Conservation (phyloP, 1,140 invertebrate species). For the Yoshiicerus persimilis region DNA sequence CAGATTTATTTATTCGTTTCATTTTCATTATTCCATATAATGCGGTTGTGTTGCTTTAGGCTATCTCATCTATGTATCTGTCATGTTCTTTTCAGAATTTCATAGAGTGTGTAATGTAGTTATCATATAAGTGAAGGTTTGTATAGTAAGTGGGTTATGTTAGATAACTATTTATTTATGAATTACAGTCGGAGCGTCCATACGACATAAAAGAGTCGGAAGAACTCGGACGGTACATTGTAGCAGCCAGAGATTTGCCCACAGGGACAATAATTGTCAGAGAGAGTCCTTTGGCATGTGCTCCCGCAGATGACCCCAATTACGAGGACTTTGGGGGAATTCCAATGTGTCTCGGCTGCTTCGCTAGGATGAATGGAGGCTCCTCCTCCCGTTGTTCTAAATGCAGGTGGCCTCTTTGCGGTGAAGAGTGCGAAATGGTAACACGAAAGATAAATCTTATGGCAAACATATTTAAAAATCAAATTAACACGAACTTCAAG, state of each 20-base stretch:
- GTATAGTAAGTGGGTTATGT: neutral
- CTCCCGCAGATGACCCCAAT: slow-evolving; percentile 58
- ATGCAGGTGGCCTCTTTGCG: slow-evolving; percentile 69
- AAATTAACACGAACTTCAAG: no score
- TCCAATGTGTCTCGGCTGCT: slow-evolving; percentile 64
- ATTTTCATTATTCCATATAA: no score
- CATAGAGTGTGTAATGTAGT: no score
- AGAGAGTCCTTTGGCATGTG: slow-evolving; percentile 69
- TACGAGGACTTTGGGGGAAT: slow-evolving; percentile 39
- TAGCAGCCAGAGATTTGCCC: slow-evolving; percentile 70
- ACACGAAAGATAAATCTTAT: no score
- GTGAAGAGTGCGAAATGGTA: slow-evolving; percentile 55
- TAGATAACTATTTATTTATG: neutral
- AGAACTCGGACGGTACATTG: slow-evolving; percentile 67
- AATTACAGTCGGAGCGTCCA: neutral
- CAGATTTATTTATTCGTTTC: no score
- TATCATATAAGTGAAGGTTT: no score
- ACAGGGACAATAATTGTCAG: slow-evolving; percentile 72
- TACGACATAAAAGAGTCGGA: slow-evolving; percentile 55
- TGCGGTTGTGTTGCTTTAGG: no score
- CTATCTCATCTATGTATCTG: no score
- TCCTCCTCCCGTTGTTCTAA: slow-evolving; percentile 58
- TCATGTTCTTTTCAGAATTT: no score
- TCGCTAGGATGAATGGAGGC: slow-evolving; percentile 43
- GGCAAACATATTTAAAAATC: no score